Evolutionary conservation across 2,888 invertebrate genomes (phyloP).

Genomic region (Apocheima hispidaria): DNA sequence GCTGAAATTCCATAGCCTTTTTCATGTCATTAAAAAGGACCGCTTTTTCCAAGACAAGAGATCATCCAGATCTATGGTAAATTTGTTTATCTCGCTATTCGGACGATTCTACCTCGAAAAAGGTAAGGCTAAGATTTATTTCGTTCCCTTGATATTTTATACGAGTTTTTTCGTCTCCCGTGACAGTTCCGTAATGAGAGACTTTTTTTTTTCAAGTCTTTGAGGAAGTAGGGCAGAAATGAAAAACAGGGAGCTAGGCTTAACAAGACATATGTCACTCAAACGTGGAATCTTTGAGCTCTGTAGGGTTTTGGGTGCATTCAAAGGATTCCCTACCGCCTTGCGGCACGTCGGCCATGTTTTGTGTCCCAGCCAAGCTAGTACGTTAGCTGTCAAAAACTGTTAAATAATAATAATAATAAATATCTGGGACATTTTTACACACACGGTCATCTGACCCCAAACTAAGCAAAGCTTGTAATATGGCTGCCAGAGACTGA

Average conservation of each 20-base stretch:
- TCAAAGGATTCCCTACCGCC: too few relatives aligned
- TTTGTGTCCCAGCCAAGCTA: too few relatives aligned
- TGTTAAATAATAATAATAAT: too few relatives aligned
- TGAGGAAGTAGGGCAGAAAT: slow-evolving; percentile 21
- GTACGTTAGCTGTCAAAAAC: too few relatives aligned
- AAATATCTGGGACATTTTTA: too few relatives aligned
- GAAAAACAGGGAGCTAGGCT: slow-evolving; percentile 16
- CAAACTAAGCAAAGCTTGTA: too few relatives aligned
- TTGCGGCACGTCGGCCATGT: too few relatives aligned
- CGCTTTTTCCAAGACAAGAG: slow-evolving; percentile 27
- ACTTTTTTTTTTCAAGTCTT: slow-evolving; percentile 25
- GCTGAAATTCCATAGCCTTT: slow-evolving; percentile 21
- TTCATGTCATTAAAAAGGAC: slow-evolving; percentile 23
- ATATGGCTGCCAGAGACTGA: too few relatives aligned
- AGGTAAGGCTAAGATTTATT: slow-evolving; percentile 29
- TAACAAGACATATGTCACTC: slow-evolving; percentile 33
- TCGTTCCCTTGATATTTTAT: slow-evolving; percentile 28
- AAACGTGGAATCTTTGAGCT: slow-evolving; percentile 10
- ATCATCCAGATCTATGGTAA: slow-evolving; percentile 38
- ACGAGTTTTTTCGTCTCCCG: slow-evolving; percentile 20
- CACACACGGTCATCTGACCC: too few relatives aligned
- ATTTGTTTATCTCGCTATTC: slow-evolving; percentile 35
- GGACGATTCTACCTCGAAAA: slow-evolving; percentile 26
- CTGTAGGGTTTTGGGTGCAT: not conserved
- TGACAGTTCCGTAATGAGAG: slow-evolving; percentile 33